Percentiles rank a stretch among this genome's conserved stretches.
These are phyloP conservation scores for Acanthurus tractus DNA, from an alignment of 2,797 vertebrate genomes.

Conservation along the genomic window DNA sequence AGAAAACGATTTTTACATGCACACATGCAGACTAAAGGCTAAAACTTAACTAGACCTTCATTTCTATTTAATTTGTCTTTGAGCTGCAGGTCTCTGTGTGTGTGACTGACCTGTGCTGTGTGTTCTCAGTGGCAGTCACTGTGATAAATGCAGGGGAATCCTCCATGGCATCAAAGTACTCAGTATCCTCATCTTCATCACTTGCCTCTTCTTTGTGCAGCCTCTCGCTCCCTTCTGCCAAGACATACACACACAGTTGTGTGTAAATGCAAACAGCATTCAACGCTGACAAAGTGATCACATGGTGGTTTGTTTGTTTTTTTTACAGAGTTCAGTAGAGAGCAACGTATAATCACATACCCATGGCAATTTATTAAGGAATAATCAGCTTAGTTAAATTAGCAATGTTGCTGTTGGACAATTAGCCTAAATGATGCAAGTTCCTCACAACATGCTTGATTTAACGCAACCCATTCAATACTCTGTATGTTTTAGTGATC, in stretches of 20 bases:
- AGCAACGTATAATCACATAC: slow-evolving; percentile 62
- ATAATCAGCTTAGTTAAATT: slow-evolving; percentile 74
- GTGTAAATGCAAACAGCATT: slow-evolving; percentile 25
- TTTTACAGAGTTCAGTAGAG: slow-evolving; percentile 43
- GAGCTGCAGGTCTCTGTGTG: neutral
- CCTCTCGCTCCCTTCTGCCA: slow-evolving; percentile 83
- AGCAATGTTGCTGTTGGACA: slow-evolving; percentile 61
- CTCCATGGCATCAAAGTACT: slow-evolving; percentile 99
- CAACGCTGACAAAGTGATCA: slow-evolving; percentile 15
- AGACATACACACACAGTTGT: slow-evolving; percentile 29
- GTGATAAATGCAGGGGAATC: slow-evolving; percentile 97
- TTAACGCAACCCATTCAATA: slow-evolving; percentile 22
- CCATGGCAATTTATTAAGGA: slow-evolving; percentile 68
- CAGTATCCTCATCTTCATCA: slow-evolving; percentile 99
- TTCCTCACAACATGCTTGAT: slow-evolving; percentile 28
- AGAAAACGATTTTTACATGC: slow-evolving; percentile 6
- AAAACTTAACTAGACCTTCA: neutral
- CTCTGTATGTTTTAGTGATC: slow-evolving; percentile 20
- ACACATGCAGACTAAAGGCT: neutral
- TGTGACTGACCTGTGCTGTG: slow-evolving; percentile 91
- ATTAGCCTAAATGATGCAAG: slow-evolving; percentile 43
- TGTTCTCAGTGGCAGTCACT: slow-evolving; percentile 92
- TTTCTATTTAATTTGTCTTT: neutral
- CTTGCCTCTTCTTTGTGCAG: slow-evolving; percentile 93
- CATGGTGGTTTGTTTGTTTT: slow-evolving; percentile 11